Evolutionary conservation across 1,140 invertebrate species (phyloP), one percentile per base, ranked within the genome.

Genomic region (Drosophila lini): DNA sequence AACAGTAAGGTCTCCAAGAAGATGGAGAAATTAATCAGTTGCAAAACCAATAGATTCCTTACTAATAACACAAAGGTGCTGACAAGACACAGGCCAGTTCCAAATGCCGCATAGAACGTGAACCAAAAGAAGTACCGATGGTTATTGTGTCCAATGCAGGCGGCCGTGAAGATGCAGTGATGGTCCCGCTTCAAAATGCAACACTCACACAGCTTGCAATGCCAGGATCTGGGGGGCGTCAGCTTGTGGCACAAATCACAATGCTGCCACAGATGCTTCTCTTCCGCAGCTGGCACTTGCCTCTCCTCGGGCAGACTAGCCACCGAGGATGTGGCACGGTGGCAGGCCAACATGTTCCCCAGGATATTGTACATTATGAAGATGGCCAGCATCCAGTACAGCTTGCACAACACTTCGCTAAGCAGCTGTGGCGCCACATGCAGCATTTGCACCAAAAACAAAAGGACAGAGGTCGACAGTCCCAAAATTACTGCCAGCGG

Each of bases 111-210:
- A 91, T 98, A 96, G 10, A 97, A 91, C 4, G 97, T 93, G 86
- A 98, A 96, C 80, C 95, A 94, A 2, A 97, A 93, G 88, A 98
- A 99, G 92, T 97, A 98, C 81, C 98, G 93, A 77, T 97, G 96
- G 93, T 99, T 99, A 59, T 94, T 94, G 91, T 98, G 96, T 1
- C 98, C 98, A 10, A 99, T 94, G 92, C 98, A 99, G 86, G 95
- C 96, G 15, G 95, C 96, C 16, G 96, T 95, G 91, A 99, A 99
- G 40, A 96, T 95, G 92, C 98, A 99, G 90, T 99, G 98, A 93
- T 99, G 98, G 92, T 99, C 98, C 74, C 98, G 94, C 91, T 98
- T 98, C 15, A 98, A 90, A 45, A 99, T 96, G 90, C 98, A 99
- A 15, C 92, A 91, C 73, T 94, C 91, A 88, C 98, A 99, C 44